These are phyloP conservation scores for Willisornis vidua DNA, from an alignment of 2,113 vertebrate genomes.

Conservation along the genomic window DNA sequence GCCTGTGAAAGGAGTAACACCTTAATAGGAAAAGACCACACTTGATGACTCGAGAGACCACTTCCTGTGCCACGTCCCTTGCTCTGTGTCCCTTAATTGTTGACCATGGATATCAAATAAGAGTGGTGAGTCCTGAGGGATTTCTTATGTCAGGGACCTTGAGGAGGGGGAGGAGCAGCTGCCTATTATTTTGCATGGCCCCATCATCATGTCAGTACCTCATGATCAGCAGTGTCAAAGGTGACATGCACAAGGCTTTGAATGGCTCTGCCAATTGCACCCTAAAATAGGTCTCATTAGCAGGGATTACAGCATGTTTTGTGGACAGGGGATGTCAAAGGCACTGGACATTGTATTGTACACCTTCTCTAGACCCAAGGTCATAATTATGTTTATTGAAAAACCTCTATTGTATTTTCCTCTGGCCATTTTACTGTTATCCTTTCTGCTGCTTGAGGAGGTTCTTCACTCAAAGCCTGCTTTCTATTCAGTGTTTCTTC, in stretches of 20 bases:
- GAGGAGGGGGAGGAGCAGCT: constrained; percentile 13
- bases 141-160: neutral
- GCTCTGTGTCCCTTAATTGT: neutral
- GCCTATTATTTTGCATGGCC: neutral
- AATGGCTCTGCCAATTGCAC: neutral
- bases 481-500: neutral
- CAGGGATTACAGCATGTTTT: neutral
- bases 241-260: neutral
- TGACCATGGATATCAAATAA: neutral
- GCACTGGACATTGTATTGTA: neutral
- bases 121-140: neutral
- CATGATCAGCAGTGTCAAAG: neutral
- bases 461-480: neutral
- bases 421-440: neutral
- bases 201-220: neutral
- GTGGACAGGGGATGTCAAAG: neutral
- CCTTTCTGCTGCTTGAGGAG: neutral
- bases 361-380: neutral
- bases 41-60: neutral
- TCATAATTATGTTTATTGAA: neutral
- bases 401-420: neutral
- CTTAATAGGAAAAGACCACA: neutral
- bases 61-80: neutral
- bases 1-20: neutral
- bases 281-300: neutral